A percentile compares a stretch with the other conserved stretches of the same genome.
phyloP scores from a whole-genome alignment of 1,140 invertebrate genomes.

The Drosophila simulans region DNA sequence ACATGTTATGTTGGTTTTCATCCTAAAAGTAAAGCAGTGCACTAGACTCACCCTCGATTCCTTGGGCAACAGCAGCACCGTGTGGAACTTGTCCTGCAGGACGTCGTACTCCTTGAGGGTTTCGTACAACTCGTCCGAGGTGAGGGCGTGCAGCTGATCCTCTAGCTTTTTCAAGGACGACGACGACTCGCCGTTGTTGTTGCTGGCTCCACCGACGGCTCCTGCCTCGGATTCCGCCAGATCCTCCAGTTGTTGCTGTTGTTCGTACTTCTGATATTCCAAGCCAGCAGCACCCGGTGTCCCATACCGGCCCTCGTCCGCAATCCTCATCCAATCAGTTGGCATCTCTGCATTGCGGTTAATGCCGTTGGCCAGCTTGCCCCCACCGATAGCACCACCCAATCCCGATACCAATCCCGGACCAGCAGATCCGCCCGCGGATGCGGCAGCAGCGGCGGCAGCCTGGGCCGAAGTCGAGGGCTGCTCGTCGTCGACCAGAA shows the following conservation, averaged over 20 bases:
- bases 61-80: slow-evolving; percentile 87
- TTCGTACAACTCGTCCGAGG: slow-evolving; percentile 85
- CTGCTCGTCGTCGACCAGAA: slow-evolving; percentile 74
- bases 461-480: slow-evolving; percentile 81
- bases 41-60: slow-evolving; percentile 85
- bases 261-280: slow-evolving; percentile 83
- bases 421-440: slow-evolving; percentile 4
- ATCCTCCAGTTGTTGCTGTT: slow-evolving; percentile 58
- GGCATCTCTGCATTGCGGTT: slow-evolving; percentile 77
- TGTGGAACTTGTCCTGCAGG: slow-evolving; percentile 89
- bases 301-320: slow-evolving; percentile 84
- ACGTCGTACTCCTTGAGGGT: slow-evolving; percentile 89
- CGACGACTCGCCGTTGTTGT: slow-evolving; percentile 49
- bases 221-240: slow-evolving; percentile 50
- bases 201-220: slow-evolving; percentile 23
- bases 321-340: slow-evolving; percentile 84
- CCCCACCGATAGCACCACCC: slow-evolving; percentile 20
- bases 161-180: slow-evolving; percentile 61
- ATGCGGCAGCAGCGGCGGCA: slow-evolving; percentile 47
- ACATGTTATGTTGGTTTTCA: not conserved
- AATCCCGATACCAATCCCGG: not conserved
- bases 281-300: slow-evolving; percentile 85
- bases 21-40: not conserved
- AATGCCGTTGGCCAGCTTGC: slow-evolving; percentile 59
- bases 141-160: slow-evolving; percentile 68